A percentile compares a stretch with the other conserved stretches of the same genome.
Conservation (phyloP, 2,113 vertebrate genomes). For the Microtus richardsoni region DNA sequence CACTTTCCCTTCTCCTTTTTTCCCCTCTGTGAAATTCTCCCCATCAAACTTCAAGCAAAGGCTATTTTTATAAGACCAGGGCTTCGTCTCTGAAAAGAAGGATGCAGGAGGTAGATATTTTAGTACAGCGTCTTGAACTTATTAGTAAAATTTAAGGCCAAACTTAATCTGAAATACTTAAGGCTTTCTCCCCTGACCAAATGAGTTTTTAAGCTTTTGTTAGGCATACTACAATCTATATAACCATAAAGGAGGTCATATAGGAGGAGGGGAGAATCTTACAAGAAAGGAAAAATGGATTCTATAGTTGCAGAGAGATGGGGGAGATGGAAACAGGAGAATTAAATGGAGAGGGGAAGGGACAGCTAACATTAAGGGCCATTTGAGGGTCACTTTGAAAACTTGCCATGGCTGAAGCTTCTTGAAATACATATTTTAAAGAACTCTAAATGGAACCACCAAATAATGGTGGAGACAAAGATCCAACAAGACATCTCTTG, state of each 20-base stretch:
- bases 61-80: conserved; percentile 73
- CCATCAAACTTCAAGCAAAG: not conserved
- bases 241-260: not conserved
- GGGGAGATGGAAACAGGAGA: not conserved
- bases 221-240: not conserved
- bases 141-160: conserved; percentile 57
- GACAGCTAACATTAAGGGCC: not conserved
- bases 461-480: not conserved
- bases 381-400: not conserved
- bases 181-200: not conserved
- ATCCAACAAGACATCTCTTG: not conserved
- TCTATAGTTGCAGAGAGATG: not conserved
- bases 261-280: not conserved
- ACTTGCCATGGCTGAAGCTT: not conserved
- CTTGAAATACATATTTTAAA: not conserved
- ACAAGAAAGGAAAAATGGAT: not conserved
- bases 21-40: not conserved
- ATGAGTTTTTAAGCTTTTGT: not conserved
- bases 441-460: not conserved
- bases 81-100: conserved; percentile 78
- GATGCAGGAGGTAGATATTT: conserved; percentile 62
- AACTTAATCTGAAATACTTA: conserved; percentile 36
- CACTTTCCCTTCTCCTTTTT: conserved; percentile 71
- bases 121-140: conserved; percentile 29
- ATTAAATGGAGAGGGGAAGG: not conserved